Percentiles rank a stretch among this genome's conserved stretches.
phyloP scores from a whole-genome alignment of 2,888 invertebrate genomes.

The Lasiommata megera region DNA sequence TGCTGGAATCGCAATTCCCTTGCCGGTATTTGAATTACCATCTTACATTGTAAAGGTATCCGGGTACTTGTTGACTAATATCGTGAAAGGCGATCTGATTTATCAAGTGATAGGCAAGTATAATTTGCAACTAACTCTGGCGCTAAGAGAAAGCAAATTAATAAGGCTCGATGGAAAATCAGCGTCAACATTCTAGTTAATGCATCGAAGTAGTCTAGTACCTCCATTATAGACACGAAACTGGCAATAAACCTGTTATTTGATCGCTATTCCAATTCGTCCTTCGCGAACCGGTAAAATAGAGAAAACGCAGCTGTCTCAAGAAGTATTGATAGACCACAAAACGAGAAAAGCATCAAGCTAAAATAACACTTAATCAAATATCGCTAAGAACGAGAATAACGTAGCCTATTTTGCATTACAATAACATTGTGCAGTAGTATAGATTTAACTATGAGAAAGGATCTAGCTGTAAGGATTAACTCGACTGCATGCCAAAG shows the following conservation, averaged over 20 bases:
- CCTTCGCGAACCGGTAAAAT: constrained; percentile 52
- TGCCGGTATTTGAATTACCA: too few relatives aligned
- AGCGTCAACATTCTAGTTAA: constrained; percentile 17
- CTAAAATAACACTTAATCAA: constrained; percentile 9
- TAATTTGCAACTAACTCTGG: constrained; percentile 15
- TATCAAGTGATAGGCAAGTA: background rate
- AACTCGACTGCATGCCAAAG: constrained; percentile 41
- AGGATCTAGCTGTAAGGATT: constrained; percentile 48
- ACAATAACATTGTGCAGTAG: constrained; percentile 20
- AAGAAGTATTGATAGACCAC: constrained; percentile 29
- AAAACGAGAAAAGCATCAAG: constrained; percentile 23
- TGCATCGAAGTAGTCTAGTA: constrained; percentile 11
- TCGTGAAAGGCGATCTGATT: constrained; percentile 5
- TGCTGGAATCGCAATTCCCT: too few relatives aligned
- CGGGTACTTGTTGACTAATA: background rate
- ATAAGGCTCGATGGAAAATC: constrained; percentile 17
- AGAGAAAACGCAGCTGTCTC: constrained; percentile 49
- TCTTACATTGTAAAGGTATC: too few relatives aligned
- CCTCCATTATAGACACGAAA: constrained; percentile 16
- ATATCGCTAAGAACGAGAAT: background rate
- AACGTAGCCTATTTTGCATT: background rate
- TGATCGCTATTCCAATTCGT: constrained; percentile 42
- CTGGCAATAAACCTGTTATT: constrained; percentile 44
- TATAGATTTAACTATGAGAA: constrained; percentile 51
- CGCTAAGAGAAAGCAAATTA: constrained; percentile 26